Evolutionary conservation across 2,888 invertebrate species (phyloP).

Genomic region (Gryllus longicercus): DNA sequence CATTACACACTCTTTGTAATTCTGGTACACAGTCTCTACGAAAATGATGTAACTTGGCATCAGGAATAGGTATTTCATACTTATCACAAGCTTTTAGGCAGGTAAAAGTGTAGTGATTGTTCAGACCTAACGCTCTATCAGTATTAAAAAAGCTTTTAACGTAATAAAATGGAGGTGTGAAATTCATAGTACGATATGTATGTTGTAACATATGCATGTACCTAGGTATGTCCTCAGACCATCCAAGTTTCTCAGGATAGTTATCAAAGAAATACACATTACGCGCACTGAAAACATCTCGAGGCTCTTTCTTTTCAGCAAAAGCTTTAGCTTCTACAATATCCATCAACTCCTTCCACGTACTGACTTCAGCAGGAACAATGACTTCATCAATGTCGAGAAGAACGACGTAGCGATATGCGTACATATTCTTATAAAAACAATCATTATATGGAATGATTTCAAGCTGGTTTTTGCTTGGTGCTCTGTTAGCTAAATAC

Average conservation of each 20-base stretch:
- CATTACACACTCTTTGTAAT: neutral
- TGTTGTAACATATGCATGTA: neutral
- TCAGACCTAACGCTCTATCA: neutral
- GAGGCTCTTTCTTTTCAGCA: neutral
- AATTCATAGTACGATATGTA: neutral
- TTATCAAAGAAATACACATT: conserved; percentile 21
- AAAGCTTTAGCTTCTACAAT: no score
- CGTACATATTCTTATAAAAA: neutral
- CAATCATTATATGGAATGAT: conserved; percentile 22
- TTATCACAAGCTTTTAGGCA: neutral
- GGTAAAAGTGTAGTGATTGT: neutral
- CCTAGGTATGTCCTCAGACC: no score
- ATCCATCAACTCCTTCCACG: neutral
- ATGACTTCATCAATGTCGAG: neutral
- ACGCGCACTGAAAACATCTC: neutral
- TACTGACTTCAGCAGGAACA: neutral
- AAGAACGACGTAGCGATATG: neutral
- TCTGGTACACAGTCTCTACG: neutral
- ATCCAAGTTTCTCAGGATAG: neutral
- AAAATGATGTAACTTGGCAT: neutral
- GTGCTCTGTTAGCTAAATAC: neutral
- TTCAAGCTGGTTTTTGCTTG: neutral
- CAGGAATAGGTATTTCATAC: neutral
- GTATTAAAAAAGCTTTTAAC: conserved; percentile 3
- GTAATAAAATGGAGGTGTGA: neutral